These are phyloP conservation scores for Cossypha caffra DNA, from an alignment of 2,797 vertebrate genomes.

Conservation along the genomic window DNA sequence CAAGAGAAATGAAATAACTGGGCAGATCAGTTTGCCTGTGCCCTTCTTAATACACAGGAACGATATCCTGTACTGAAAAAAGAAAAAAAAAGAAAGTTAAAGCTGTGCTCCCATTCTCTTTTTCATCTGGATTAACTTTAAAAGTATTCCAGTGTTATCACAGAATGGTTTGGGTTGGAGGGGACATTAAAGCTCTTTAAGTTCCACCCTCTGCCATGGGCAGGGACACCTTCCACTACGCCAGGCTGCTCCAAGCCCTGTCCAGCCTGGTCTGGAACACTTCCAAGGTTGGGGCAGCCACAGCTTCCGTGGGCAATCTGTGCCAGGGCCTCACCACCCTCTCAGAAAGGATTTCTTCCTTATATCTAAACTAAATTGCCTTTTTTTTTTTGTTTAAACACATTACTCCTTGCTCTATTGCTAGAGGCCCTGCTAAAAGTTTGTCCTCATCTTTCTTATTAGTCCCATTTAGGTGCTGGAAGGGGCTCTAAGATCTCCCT, in stretches of 20 bases:
- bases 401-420: not conserved
- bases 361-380: not conserved
- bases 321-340: not conserved
- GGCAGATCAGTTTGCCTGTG: not conserved
- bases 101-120: accelerated
- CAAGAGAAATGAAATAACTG: not conserved
- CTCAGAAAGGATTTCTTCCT: not conserved
- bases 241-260: not conserved
- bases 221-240: not conserved
- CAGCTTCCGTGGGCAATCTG: accelerated
- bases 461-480: not conserved
- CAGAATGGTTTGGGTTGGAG: not conserved
- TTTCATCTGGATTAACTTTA: not conserved
- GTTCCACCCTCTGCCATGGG: accelerated
- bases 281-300: not conserved
- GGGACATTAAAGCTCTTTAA: not conserved
- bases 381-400: not conserved
- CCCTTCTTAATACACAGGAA: not conserved
- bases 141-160: not conserved
- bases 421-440: not conserved
- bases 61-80: not conserved
- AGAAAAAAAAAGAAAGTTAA: no score
- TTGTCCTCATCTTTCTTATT: not conserved
- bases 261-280: not conserved
- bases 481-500: not conserved